phyloP scores from a whole-genome alignment of 2,113 vertebrate species.

The Mystacornis crossleyi region DNA sequence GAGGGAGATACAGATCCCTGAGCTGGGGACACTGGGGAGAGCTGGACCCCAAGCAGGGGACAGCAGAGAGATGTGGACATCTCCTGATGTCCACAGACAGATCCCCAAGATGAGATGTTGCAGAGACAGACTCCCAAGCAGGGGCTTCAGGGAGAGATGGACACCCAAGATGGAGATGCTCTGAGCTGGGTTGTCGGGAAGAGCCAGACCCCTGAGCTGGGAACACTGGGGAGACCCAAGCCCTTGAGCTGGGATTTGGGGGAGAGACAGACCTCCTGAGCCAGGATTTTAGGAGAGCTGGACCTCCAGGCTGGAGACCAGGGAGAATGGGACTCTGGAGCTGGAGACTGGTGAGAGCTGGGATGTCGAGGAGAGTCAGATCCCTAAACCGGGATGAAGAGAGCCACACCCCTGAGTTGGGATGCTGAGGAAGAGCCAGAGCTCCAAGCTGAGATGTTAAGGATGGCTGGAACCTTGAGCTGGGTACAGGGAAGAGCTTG shows the following conservation, averaged over 20 bases:
- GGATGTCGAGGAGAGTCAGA: accelerated
- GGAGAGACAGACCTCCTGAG: neutral
- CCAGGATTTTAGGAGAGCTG: neutral
- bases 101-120: neutral
- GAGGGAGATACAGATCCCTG: neutral
- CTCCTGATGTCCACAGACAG: too few relatives aligned
- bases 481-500: neutral
- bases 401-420: accelerated
- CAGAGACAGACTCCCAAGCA: neutral
- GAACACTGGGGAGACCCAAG: neutral
- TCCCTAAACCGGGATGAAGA: neutral
- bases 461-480: neutral
- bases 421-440: neutral
- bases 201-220: neutral
- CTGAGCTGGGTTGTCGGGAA: neutral
- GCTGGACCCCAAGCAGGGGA: neutral
- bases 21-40: neutral
- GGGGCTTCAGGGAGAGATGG: neutral
- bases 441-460: accelerated
- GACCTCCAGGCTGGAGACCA: neutral
- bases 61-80: neutral
- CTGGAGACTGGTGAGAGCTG: neutral
- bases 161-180: neutral
- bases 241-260: neutral
- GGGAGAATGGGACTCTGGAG: neutral